A percentile compares a stretch with the other conserved stretches of the same genome.
These are phyloP conservation scores for Melanocharis versteri DNA, from an alignment of 2,113 vertebrate genomes.

Conservation along the genomic window DNA sequence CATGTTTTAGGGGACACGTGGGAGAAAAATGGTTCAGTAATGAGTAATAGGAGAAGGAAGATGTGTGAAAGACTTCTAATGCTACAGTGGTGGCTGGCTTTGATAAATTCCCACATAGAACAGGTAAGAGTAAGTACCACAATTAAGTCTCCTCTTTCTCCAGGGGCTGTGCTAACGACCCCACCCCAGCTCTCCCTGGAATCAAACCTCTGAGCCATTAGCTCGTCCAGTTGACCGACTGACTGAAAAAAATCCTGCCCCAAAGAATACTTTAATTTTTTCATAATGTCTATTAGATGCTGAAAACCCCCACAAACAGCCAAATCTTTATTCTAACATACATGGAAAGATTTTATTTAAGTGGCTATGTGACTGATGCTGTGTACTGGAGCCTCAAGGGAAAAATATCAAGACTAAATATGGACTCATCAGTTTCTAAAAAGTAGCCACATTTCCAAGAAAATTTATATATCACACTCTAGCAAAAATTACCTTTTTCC, in stretches of 20 bases:
- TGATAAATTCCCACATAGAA: slow-evolving; percentile 14
- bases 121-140: neutral
- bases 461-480: neutral
- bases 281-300: slow-evolving; percentile 24
- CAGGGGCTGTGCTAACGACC: neutral
- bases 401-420: slow-evolving; percentile 50
- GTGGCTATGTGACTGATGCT: neutral
- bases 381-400: neutral
- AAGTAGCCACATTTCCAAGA: slow-evolving; percentile 29
- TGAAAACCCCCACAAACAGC: neutral
- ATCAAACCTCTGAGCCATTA: slow-evolving; percentile 39
- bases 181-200: neutral
- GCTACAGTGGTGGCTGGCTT: neutral
- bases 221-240: neutral
- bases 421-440: slow-evolving; percentile 37
- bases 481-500: slow-evolving; percentile 6
- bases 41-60: neutral
- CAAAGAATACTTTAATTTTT: slow-evolving; percentile 62
- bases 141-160: slow-evolving; percentile 18
- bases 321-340: slow-evolving; percentile 8
- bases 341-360: slow-evolving; percentile 22
- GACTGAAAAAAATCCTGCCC: neutral
- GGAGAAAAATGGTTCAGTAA: neutral
- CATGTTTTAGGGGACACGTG: neutral
- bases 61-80: neutral